Evolutionary conservation across 1,140 invertebrate genomes (phyloP), one percentile per base, ranked within the genome.

Genomic region (Macrocentrus cingulum): DNA sequence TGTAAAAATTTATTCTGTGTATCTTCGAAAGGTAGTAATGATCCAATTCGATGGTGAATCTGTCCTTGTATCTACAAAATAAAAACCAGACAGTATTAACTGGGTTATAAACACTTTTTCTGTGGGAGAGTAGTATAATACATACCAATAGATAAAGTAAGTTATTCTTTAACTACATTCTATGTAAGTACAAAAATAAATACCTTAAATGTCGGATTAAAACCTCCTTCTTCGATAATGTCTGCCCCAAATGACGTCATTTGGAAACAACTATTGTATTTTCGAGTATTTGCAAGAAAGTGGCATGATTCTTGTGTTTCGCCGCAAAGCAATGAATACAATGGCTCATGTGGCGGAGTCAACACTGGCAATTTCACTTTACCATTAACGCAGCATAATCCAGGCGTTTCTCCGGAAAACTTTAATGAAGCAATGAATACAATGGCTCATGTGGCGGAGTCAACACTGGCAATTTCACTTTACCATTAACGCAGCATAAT

Each of bases 371-470:
- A 65, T 69, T 69, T 66, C 8, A 74, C 62, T 67, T 69, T 72
- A 7, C 70, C 68, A 67, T 59, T 67, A 58, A 70, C n/a, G n/a
- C n/a, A n/a, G n/a, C n/a, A n/a, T n/a, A n/a, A n/a, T n/a, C n/a
- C n/a, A n/a, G n/a, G n/a, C n/a, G n/a, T n/a, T n/a, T n/a, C n/a
- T n/a, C n/a, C n/a, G n/a, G n/a, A n/a, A n/a, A n/a, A n/a, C n/a
- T n/a, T n/a, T n/a, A n/a, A n/a, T n/a, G n/a, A 70, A 73, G 66
- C 65, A 75, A 65, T 62, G 68, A 70, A 66, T 64, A n/a, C 60
- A 45, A 60, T 65, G 56, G 59, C 37, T 66, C 37, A 20, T 62
- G 64, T 60, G 68, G 67, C 45, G 42, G 45, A 8, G 42, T 6
- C 58, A 78, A 70, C 67, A 71, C 71, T 60, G 61, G 59, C 25